Base-by-base conservation (phyloP, 2,888 invertebrate species). In the Apantesis nais region DNA sequence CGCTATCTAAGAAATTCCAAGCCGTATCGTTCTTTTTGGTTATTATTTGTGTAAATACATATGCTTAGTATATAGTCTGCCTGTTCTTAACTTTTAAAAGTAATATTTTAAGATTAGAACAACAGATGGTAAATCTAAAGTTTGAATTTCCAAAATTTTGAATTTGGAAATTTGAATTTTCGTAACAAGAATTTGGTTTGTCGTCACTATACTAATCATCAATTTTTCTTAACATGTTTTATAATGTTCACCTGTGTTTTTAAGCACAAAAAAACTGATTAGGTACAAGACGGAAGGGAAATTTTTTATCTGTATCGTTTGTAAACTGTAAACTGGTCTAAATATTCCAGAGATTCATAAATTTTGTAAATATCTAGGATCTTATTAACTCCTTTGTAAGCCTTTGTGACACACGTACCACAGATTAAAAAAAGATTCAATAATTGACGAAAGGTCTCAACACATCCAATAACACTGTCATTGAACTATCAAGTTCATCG, bases 401-500 rank as follows among this genome's bases (percentile, higher is more conserved):
- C 16, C 58, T 58, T 0, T 5, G 5, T 1, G 16, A 14, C 29
- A 29, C 7, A 55, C 14, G 25, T 4, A 14, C 12, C 2, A 14
- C 16, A 22, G 48, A 52, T n/a, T 5, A 11, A 25, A 55, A 52
- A 12, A 52, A 52, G 22, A 11, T 37, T 58, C 58, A 22, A 22
- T 29, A 25, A 39, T 41, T 16, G 39, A 31, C 19, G 12, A 7
- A 8, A 29, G 19, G 29, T 29, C 14, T 29, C 25, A 55, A 37
- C 34, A 22, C 22, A 25, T 55, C 75, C 52, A 67, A 67, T 67
- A 60, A 29, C 70, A 83, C 75, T 74, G 75, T 82, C 80, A 41
- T 74, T 78, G 72, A 65, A 62, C 70, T 78, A 76, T 74, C 73
- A 73, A 70, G 72, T 66, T 72, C 73, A 73, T 76, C 73, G 73